These are phyloP conservation scores for Vireo griseus DNA, from an alignment of 2,797 vertebrate species.

Conservation along the genomic window DNA sequence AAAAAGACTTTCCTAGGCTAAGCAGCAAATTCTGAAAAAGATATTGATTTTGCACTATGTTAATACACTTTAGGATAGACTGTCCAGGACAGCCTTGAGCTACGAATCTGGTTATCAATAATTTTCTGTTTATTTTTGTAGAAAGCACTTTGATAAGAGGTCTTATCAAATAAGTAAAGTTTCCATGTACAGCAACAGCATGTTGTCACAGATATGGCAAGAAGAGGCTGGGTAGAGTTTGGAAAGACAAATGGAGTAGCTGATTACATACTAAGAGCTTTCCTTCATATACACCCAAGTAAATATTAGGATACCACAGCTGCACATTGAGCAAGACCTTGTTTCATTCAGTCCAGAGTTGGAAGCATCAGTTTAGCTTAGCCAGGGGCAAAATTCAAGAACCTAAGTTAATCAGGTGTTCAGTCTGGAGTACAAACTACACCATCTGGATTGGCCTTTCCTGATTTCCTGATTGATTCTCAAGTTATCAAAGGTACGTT, in stretches of 20 bases:
- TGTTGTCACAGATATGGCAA: neutral
- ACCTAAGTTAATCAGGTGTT: neutral
- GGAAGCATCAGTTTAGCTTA: neutral
- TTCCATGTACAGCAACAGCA: conserved; percentile 34
- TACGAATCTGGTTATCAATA: conserved; percentile 30
- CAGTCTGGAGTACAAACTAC: neutral
- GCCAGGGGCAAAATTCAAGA: neutral
- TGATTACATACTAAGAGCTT: conserved; percentile 43
- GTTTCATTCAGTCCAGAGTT: conserved; percentile 20
- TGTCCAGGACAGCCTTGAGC: conserved; percentile 15
- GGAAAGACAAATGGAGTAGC: conserved; percentile 50
- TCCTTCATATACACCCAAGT: conserved; percentile 24
- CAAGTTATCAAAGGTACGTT: neutral
- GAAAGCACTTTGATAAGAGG: conserved; percentile 37
- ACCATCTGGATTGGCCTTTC: neutral
- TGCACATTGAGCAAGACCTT: conserved; percentile 19
- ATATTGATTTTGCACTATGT: neutral
- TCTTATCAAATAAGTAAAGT: conserved; percentile 49
- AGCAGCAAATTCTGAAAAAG: neutral
- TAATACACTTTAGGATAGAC: neutral
- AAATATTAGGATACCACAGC: conserved; percentile 45
- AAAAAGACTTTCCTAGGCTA: neutral
- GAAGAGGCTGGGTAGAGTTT: neutral
- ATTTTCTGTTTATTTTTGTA: conserved; percentile 54
- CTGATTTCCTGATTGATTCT: no score